phyloP scores from a whole-genome alignment of 2,888 invertebrate species.

The Eumacrocentrus americanus region DNA sequence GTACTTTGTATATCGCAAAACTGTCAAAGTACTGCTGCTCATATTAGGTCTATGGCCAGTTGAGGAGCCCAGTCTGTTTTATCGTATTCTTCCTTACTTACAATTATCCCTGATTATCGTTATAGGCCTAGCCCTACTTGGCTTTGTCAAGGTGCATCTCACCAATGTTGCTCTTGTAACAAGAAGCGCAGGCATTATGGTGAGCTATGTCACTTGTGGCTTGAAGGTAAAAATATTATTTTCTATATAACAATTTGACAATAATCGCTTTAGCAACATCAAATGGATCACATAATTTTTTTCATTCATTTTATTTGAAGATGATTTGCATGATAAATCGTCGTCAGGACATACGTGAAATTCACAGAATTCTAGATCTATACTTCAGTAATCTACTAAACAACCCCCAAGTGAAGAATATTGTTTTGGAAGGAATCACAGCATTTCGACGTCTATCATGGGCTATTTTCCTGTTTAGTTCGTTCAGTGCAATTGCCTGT shows the following conservation, averaged over 20 bases:
- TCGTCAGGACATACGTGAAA: slow-evolving; percentile 8
- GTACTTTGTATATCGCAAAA: slow-evolving; percentile 1
- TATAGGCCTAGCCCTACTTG: background rate
- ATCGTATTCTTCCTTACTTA: background rate
- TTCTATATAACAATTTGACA: too few species aligned
- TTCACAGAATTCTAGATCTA: slow-evolving; percentile 23
- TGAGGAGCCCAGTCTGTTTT: background rate
- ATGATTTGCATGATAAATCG: slow-evolving; percentile 21
- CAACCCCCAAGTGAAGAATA: background rate
- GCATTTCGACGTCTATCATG: background rate
- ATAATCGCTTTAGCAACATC: too few species aligned
- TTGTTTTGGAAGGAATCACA: background rate
- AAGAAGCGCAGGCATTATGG: slow-evolving; percentile 6
- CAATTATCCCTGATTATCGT: background rate
- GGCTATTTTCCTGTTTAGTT: background rate
- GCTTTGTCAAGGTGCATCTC: background rate
- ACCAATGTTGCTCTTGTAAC: slow-evolving; percentile 14
- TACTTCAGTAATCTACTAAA: background rate
- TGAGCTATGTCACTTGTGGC: slow-evolving; percentile 2
- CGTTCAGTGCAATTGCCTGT: slow-evolving; percentile 6
- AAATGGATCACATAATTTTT: too few species aligned
- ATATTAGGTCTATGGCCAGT: slow-evolving; percentile 17
- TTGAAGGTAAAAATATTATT: slow-evolving; percentile 4
- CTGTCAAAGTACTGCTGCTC: background rate
- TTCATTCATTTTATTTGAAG: slow-evolving; percentile 1